Evolutionary conservation across 2,888 invertebrate species (phyloP).

Genomic region (Netelia fuscicornis): DNA sequence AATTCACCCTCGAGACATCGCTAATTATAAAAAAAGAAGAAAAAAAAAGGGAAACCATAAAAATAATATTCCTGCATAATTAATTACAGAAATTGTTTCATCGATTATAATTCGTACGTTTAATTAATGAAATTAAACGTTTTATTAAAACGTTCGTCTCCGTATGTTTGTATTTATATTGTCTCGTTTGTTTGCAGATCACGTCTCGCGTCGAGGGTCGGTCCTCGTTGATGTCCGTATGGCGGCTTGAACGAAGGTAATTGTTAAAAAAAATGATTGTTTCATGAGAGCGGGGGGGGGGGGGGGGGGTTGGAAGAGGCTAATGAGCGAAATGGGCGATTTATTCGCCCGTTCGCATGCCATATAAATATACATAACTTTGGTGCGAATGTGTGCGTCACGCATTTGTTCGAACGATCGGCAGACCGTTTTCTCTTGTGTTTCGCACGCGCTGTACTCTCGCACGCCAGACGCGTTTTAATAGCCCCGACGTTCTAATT

Average conservation of each 20-base stretch:
- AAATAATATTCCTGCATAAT: too few relatives aligned
- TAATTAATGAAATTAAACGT: slow-evolving; percentile 28
- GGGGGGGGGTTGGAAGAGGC: not conserved
- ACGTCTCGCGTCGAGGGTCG: slow-evolving; percentile 24
- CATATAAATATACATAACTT: not conserved
- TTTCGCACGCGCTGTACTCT: slow-evolving; percentile 25
- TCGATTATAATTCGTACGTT: not conserved
- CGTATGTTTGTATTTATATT: not conserved
- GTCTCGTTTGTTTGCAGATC: slow-evolving; percentile 54
- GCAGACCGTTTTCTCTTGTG: slow-evolving; percentile 69
- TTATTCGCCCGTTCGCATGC: slow-evolving; percentile 13
- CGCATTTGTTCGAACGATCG: slow-evolving; percentile 64
- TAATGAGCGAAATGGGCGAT: slow-evolving; percentile 49
- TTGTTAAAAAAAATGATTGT: slow-evolving; percentile 60
- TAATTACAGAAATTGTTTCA: too few relatives aligned
- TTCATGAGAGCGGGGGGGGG: slow-evolving; percentile 5
- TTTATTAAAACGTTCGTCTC: slow-evolving; percentile 18
- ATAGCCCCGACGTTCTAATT: slow-evolving; percentile 63
- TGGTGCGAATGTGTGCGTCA: not conserved
- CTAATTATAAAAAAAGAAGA: too few relatives aligned
- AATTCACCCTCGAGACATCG: too few relatives aligned
- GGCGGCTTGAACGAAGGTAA: slow-evolving; percentile 61
- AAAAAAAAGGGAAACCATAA: too few relatives aligned
- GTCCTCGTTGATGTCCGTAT: slow-evolving; percentile 51
- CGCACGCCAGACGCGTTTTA: slow-evolving; percentile 60